phyloP scores from a whole-genome alignment of 1,140 invertebrate species.

The Dreissena polymorpha region DNA sequence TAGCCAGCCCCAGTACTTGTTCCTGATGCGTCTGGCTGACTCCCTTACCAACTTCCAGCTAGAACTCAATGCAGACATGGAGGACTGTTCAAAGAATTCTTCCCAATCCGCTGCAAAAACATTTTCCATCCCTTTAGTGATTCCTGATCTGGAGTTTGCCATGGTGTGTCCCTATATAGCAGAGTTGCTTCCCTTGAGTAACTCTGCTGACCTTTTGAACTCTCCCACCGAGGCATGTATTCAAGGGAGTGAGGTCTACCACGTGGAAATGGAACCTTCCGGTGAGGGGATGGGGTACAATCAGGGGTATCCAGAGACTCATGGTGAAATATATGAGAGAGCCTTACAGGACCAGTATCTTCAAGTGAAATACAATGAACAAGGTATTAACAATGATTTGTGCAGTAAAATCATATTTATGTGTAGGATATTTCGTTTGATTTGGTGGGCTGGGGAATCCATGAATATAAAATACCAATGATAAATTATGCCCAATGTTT shows the following conservation, averaged over 20 bases:
- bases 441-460: too few species aligned
- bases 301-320: background rate
- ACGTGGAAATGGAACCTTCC: background rate
- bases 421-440: too few species aligned
- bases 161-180: slow-evolving; percentile 86
- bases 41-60: slow-evolving; percentile 85
- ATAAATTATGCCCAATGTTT: too few species aligned
- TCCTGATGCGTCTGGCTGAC: slow-evolving; percentile 91
- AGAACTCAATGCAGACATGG: slow-evolving; percentile 87
- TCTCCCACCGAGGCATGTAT: slow-evolving; percentile 20
- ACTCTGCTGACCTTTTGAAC: slow-evolving; percentile 17
- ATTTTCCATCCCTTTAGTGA: slow-evolving; percentile 84
- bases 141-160: slow-evolving; percentile 92
- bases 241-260: slow-evolving; percentile 5
- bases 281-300: slow-evolving; percentile 1
- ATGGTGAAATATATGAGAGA: slow-evolving; percentile 4
- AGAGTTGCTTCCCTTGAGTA: slow-evolving; percentile 60
- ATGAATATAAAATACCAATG: too few species aligned
- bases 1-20: slow-evolving; percentile 96
- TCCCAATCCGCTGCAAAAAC: slow-evolving; percentile 23
- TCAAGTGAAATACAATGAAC: too few species aligned
- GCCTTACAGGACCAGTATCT: too few species aligned
- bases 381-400: too few species aligned
- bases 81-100: slow-evolving; percentile 65
- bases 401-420: too few species aligned